Conservation (phyloP, 2,113 vertebrate genomes). For the Capra hircus region DNA sequence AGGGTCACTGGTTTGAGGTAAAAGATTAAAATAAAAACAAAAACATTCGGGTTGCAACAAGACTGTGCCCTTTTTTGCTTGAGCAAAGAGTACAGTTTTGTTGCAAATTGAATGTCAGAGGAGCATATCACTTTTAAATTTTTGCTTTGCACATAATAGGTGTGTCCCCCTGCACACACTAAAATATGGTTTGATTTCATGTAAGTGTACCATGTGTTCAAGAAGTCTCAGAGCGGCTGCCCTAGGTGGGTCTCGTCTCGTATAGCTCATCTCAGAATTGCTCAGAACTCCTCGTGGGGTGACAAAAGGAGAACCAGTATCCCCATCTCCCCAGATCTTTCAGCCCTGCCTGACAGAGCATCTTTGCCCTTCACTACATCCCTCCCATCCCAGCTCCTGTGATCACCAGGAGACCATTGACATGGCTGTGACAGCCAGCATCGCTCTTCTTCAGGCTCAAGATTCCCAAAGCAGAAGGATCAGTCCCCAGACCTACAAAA, state of each 20-base stretch:
- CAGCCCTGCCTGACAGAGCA: background rate
- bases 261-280: background rate
- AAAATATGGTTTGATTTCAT: background rate
- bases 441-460: background rate
- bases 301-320: background rate
- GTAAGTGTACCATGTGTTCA: background rate
- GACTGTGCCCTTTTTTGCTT: background rate
- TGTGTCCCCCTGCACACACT: background rate
- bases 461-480: background rate
- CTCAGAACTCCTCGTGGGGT: background rate
- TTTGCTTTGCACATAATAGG: background rate
- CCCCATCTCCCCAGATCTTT: background rate
- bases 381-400: background rate
- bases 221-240: background rate
- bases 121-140: background rate
- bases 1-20: background rate
- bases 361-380: background rate
- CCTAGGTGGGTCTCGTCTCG: background rate
- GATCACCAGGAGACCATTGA: background rate
- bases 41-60: background rate
- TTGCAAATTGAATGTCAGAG: background rate
- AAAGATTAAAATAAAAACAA: conserved; percentile 13
- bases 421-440: background rate
- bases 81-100: background rate
- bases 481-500: background rate